These are phyloP conservation scores for Equus przewalskii DNA, from an alignment of 2,113 vertebrate genomes.

Conservation along the genomic window DNA sequence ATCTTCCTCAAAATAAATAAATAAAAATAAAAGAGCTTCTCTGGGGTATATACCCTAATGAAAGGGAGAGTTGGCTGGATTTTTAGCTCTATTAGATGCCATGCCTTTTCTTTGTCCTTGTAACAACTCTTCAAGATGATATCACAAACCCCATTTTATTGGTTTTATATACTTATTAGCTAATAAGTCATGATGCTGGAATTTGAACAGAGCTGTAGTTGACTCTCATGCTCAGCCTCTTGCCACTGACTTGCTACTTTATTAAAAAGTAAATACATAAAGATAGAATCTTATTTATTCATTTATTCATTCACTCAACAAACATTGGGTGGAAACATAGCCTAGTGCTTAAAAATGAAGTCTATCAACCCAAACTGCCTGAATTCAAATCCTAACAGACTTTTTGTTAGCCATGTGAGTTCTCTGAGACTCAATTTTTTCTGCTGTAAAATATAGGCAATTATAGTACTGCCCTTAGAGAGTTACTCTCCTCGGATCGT, in stretches of 20 bases:
- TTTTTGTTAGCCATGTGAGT: not conserved
- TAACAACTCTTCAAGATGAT: not conserved
- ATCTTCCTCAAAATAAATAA: too few species aligned
- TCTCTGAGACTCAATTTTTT: not conserved
- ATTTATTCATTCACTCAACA: not conserved
- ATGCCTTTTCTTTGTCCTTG: not conserved
- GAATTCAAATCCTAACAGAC: not conserved
- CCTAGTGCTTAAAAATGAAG: not conserved
- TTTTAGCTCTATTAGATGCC: not conserved
- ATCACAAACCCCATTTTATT: not conserved
- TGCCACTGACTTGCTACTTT: not conserved
- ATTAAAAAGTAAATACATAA: slow-evolving; percentile 1
- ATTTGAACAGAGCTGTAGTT: not conserved
- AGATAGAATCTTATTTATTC: not conserved
- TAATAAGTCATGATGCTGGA: not conserved
- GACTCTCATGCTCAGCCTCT: not conserved
- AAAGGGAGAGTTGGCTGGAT: not conserved
- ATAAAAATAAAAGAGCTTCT: not conserved
- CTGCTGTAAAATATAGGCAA: not conserved
- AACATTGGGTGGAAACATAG: not conserved
- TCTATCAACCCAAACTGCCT: not conserved
- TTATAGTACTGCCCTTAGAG: not conserved
- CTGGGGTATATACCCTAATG: not conserved
- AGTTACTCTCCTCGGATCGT: not conserved
- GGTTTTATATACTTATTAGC: not conserved